Evolutionary conservation across 2,888 invertebrate species (phyloP), one percentile per base, ranked within the genome.

Genomic region (Elysia crispata): DNA sequence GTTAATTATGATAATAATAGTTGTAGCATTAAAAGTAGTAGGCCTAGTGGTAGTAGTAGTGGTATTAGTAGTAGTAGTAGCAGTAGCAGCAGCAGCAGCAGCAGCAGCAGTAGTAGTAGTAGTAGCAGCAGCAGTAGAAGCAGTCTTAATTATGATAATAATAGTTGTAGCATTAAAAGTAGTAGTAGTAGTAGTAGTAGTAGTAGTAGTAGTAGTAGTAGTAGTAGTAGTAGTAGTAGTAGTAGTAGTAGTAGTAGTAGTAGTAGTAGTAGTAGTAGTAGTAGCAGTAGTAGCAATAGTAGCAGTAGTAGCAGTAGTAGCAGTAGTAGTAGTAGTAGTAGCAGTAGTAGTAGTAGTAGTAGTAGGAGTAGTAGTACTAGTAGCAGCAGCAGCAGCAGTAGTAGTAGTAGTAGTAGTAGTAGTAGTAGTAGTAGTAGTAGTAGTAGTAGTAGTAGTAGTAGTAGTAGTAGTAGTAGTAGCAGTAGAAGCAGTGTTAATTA

Each of bases 181-280:
- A 74, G 69, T 67, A 67, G 81, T 67, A 74, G 81, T 0, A 74
- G 77, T 77, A 74, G 77, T 78, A 78, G 49, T 66, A 67, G 54
- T 60, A 67, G 49, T 75, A 75, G 75, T 54, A 67, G 30, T 69
- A 72, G 41, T 31, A 76, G 76, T 64, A 70, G 62, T 73, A 64
- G 64, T 15, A 20, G 64, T 20, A 64, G 64, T 20, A 11, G 15
- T 15, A 64, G 23, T 23, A 64, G 64, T 23, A 64, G 64, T 23
- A 23, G 64, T 23, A 64, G 64, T 23, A 64, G 64, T 64, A 20
- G 23, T 64, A 64, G 64, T 64, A 64, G 64, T 64, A 64, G 64
- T 64, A 64, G 64, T 23, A 64, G 64, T 23, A 23, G 64, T 64
- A 64, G 64, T 64, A 64, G 64, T 64, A 64, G 64, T 64, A 64